Percentiles rank a stretch among this genome's conserved stretches.
These are phyloP conservation scores for Homarus gammarus DNA, from an alignment of 2,888 invertebrate genomes.

Conservation along the genomic window DNA sequence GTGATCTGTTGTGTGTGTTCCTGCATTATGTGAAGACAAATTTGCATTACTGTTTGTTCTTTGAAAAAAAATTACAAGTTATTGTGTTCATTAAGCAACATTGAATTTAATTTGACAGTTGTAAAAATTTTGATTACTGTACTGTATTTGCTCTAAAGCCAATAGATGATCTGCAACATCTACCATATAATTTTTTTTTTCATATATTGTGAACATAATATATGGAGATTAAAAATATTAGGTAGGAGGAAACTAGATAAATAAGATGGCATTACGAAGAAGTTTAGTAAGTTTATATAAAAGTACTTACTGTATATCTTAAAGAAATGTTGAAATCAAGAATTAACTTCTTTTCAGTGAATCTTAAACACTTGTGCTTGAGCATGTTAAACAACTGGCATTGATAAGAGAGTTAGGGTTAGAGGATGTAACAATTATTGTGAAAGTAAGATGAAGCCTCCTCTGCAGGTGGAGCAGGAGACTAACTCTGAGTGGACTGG, in stretches of 20 bases:
- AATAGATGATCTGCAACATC: not conserved
- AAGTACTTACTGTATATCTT: not conserved
- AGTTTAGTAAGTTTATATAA: too few relatives aligned
- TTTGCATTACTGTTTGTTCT: too few relatives aligned
- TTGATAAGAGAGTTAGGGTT: not conserved
- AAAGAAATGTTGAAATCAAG: not conserved
- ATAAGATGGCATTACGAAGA: too few relatives aligned
- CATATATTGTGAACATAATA: too few relatives aligned
- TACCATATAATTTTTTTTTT: not conserved
- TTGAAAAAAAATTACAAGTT: too few relatives aligned
- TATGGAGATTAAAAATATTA: too few relatives aligned
- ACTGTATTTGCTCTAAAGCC: not conserved
- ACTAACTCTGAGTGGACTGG: slow-evolving; percentile 47
- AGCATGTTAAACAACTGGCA: not conserved
- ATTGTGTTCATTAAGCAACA: too few relatives aligned
- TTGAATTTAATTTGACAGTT: too few relatives aligned
- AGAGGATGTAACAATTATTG: not conserved
- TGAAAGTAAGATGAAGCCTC: slow-evolving; percentile 62
- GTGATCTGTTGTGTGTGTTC: too few relatives aligned
- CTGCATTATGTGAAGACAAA: too few relatives aligned
- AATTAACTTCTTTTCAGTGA: not conserved
- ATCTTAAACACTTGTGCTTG: not conserved
- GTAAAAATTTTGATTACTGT: too few relatives aligned
- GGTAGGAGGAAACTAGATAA: too few relatives aligned
- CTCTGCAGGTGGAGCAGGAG: slow-evolving; percentile 63